phyloP scores from a whole-genome alignment of 2,888 invertebrate species.

The Steinernema carpocapsae region DNA sequence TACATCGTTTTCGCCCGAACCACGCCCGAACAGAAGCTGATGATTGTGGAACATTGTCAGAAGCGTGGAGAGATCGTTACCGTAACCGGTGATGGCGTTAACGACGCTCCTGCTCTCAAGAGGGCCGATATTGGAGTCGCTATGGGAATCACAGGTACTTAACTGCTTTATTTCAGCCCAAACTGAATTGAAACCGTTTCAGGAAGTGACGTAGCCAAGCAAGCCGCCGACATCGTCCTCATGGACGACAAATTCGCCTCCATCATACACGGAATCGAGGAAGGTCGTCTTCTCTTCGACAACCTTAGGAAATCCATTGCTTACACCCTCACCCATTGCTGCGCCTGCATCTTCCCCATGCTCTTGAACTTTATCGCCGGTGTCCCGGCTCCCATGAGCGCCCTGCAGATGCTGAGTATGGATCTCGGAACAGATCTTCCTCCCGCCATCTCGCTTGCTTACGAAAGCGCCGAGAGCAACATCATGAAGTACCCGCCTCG shows the following conservation, averaged over 20 bases:
- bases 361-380: conserved; percentile 44
- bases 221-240: conserved; percentile 58
- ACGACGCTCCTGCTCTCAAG: conserved; percentile 51
- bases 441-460: conserved; percentile 31
- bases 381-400: conserved; percentile 43
- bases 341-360: conserved; percentile 44
- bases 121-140: conserved; percentile 53
- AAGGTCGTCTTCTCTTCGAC: conserved; percentile 48
- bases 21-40: conserved; percentile 53
- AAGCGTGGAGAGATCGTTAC: conserved; percentile 51
- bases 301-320: conserved; percentile 44
- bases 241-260: conserved; percentile 58
- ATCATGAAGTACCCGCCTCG: conserved; percentile 43
- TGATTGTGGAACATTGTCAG: conserved; percentile 51
- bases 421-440: conserved; percentile 28
- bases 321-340: conserved; percentile 43
- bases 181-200: conserved; percentile 31
- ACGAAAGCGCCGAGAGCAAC: conserved; percentile 40
- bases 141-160: conserved; percentile 43
- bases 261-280: conserved; percentile 51
- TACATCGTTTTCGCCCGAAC: conserved; percentile 49
- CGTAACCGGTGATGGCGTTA: conserved; percentile 54
- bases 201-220: conserved; percentile 59
- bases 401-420: conserved; percentile 37
- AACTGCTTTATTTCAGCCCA: no score